Percentiles rank a stretch among this genome's conserved stretches.
Conservation (phyloP, 2,888 invertebrate genomes). For the Agriopis marginaria region DNA sequence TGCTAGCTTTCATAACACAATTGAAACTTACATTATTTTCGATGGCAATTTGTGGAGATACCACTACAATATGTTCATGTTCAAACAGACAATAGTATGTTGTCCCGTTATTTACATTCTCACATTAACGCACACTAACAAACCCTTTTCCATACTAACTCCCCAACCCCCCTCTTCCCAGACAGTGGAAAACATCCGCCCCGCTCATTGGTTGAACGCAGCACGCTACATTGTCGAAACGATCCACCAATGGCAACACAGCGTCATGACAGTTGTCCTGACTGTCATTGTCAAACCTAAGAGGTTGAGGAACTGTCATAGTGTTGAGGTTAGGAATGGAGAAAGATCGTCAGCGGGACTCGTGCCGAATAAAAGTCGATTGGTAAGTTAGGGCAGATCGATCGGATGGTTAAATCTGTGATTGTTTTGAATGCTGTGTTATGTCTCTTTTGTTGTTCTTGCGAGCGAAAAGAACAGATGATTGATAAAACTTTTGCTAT, state of each 20-base stretch:
- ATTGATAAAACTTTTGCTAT: neutral
- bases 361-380: constrained; percentile 18
- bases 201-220: constrained; percentile 59
- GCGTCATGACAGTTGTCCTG: constrained; percentile 56
- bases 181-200: constrained; percentile 55
- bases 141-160: constrained; percentile 27
- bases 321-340: constrained; percentile 6
- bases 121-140: constrained; percentile 8
- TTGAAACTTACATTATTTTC: neutral
- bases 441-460: constrained; percentile 5
- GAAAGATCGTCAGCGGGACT: neutral
- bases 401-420: neutral
- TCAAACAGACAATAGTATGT: neutral
- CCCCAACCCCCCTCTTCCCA: constrained; percentile 51
- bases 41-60: neutral
- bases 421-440: constrained; percentile 1
- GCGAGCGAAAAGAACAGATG: neutral
- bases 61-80: neutral
- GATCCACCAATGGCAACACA: constrained; percentile 60
- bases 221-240: constrained; percentile 57
- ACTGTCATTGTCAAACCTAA: constrained; percentile 53
- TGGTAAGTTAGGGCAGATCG: constrained; percentile 24
- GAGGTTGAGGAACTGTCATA: constrained; percentile 39
- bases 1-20: constrained; percentile 8
- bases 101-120: neutral